Evolutionary conservation across 2,113 vertebrate genomes (phyloP).

Genomic region (Chaenocephalus aceratus): DNA sequence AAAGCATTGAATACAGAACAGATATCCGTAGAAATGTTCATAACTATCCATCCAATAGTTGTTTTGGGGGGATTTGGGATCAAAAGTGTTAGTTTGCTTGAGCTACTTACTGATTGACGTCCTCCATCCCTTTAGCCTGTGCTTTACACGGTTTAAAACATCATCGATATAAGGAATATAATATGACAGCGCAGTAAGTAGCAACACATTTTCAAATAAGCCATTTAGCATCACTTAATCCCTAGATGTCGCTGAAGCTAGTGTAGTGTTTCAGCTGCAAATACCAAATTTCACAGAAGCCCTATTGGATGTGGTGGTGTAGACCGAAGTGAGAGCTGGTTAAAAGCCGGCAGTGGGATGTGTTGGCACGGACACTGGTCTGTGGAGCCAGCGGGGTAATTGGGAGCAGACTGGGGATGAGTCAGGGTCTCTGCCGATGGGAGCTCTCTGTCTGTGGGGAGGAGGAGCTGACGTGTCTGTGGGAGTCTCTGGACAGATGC

Average conservation of each 20-base stretch:
- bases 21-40: too few relatives aligned
- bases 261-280: conserved; percentile 24
- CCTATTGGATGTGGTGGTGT: conserved; percentile 23
- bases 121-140: too few relatives aligned
- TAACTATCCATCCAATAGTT: not conserved
- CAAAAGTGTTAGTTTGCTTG: not conserved
- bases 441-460: conserved; percentile 49
- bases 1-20: too few relatives aligned
- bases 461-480: conserved; percentile 51
- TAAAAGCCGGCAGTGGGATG: conserved; percentile 46
- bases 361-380: conserved; percentile 56
- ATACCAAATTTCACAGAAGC: conserved; percentile 31
- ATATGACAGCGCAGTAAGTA: not conserved
- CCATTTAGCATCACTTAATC: not conserved
- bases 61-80: not conserved
- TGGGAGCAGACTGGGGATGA: conserved; percentile 78
- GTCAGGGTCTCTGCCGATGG: conserved; percentile 67
- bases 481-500: conserved; percentile 56
- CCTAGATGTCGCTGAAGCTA: conserved; percentile 17
- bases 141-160: not conserved
- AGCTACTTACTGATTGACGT: not conserved
- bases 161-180: not conserved
- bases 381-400: conserved; percentile 74
- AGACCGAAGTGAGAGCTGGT: conserved; percentile 47
- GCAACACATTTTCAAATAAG: not conserved